Base-by-base conservation (phyloP, 2,113 vertebrate genomes). In the Mandrillus leucophaeus region DNA sequence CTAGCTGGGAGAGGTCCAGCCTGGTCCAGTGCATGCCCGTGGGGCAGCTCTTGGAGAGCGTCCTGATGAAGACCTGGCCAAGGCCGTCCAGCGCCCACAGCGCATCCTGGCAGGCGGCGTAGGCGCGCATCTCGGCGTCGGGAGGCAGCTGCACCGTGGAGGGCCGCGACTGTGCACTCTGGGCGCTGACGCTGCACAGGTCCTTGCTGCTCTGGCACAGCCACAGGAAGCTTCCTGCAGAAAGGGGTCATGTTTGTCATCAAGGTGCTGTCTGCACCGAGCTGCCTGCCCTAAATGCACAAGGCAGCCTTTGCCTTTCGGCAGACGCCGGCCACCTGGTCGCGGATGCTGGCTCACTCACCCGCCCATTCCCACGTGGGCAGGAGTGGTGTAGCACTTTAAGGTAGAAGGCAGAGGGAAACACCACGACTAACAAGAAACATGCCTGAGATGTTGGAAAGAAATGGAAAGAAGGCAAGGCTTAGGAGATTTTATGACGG, bases 1-100 rank as follows among this genome's bases (percentile, higher is more conserved):
- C 99, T n/a, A 99, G 99, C 70, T 99, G 99, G 87, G 99, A 99
- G 70, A 99, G 99, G 98, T 99, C 99, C 98, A 99, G 98, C 76
- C 97, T 98, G 6, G 99, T 99, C 99, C 99, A 99, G 64, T 99
- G 99, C 98, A 99, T 99, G 85, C 99, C 99, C 0, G 98, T 98
- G 68, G 99, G 99, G 98, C 99, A 99, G 97, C 98, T 99, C 27
- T 98, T 97, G 52, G 99, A 99, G 48, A 99, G 98, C 0, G 99
- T 99, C 66, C 99, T 99, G 96, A 99, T 99, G 96, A 99, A 99
- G 97, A 99, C 98, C 55, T 98, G 99, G 38, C 99, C 99, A 0
- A 99, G 98, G 73, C 95, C 97, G 98, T 99, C 99, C 98, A 99
- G 97, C 20, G 99, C 99, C 99, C 99, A 99, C 1, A 99, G 98